A percentile compares a stretch with the other conserved stretches of the same genome.
phyloP scores from a whole-genome alignment of 2,113 vertebrate genomes.

The Megaptera novaeangliae region DNA sequence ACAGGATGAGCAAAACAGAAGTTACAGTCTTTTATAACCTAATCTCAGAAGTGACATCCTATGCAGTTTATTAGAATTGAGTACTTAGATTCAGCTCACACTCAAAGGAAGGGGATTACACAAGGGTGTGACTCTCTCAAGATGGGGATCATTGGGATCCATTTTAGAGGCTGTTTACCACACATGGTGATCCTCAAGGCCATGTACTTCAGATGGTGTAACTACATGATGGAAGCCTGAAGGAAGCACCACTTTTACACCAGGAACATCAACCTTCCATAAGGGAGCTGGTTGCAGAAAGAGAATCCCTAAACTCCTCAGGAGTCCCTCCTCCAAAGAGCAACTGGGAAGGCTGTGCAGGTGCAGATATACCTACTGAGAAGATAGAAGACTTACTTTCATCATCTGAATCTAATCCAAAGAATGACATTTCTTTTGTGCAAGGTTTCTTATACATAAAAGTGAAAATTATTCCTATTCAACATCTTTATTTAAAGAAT shows the following conservation, averaged over 20 bases:
- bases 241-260: background rate
- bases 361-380: constrained; percentile 30
- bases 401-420: constrained; percentile 97
- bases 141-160: background rate
- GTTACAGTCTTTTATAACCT: background rate
- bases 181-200: background rate
- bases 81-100: background rate
- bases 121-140: background rate
- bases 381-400: constrained; percentile 88
- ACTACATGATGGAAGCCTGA: background rate
- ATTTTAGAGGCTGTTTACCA: background rate
- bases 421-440: constrained; percentile 94
- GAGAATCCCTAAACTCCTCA: background rate
- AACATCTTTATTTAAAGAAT: background rate
- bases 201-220: background rate
- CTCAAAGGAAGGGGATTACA: background rate
- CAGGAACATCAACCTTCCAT: background rate
- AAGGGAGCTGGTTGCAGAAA: background rate
- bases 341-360: background rate
- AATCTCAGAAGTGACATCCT: background rate
- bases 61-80: background rate
- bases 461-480: background rate
- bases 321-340: background rate
- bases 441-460: constrained; percentile 74
- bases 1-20: background rate